These are phyloP conservation scores for Mimachlamys varia DNA, from an alignment of 2,888 invertebrate species.

Conservation along the genomic window DNA sequence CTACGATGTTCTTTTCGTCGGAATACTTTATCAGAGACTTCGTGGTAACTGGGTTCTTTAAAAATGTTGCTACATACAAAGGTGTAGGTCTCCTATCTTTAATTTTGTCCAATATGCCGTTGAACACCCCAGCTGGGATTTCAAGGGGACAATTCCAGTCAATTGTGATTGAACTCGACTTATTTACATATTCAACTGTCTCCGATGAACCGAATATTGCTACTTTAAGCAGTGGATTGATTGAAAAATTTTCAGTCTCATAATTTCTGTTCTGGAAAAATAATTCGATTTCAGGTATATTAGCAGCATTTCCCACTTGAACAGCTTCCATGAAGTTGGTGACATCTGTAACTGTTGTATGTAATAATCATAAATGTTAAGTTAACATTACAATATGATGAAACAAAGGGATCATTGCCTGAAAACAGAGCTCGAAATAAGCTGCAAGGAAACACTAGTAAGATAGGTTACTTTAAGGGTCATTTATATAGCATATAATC, in stretches of 20 bases:
- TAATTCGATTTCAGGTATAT: background rate
- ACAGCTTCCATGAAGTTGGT: background rate
- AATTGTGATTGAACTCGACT: background rate
- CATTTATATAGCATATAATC: no score
- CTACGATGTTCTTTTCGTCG: background rate
- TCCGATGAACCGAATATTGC: background rate
- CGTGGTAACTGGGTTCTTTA: background rate
- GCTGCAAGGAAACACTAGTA: no score
- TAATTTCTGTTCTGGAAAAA: background rate
- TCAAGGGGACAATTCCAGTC: background rate
- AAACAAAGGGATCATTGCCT: no score
- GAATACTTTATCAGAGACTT: background rate
- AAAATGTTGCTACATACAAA: background rate
- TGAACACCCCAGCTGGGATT: background rate
- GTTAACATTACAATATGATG: no score
- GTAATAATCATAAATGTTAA: no score
- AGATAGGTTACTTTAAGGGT: no score
- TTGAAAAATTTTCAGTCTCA: background rate
- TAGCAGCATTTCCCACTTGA: background rate
- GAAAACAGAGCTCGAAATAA: no score
- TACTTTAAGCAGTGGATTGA: background rate
- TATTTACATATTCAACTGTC: background rate
- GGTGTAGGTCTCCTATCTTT: background rate
- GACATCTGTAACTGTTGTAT: background rate
- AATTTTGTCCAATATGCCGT: background rate